Conservation (phyloP, 2,888 invertebrate species). For the Stenoptilia bipunctidactyla region DNA sequence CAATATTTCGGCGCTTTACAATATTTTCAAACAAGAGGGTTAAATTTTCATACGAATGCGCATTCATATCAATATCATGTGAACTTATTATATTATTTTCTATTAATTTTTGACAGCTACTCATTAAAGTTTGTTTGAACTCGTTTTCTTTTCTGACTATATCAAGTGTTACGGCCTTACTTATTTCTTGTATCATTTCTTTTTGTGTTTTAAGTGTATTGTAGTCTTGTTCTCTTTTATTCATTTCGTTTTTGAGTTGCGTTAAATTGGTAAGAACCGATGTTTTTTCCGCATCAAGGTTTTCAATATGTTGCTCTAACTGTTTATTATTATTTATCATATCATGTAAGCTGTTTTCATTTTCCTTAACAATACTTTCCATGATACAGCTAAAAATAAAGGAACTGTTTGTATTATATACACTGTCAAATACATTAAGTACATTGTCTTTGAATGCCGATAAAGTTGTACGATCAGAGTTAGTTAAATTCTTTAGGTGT, state of each 20-base stretch:
- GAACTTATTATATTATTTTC: slow-evolving; percentile 26
- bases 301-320: slow-evolving; percentile 26
- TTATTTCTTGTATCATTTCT: slow-evolving; percentile 43
- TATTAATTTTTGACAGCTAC: slow-evolving; percentile 29
- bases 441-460: slow-evolving; percentile 32
- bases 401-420: slow-evolving; percentile 30
- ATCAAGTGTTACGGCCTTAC: slow-evolving; percentile 44
- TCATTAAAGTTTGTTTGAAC: slow-evolving; percentile 26
- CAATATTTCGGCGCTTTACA: slow-evolving; percentile 16
- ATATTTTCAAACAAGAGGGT: slow-evolving; percentile 29
- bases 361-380: slow-evolving; percentile 24
- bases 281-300: slow-evolving; percentile 26
- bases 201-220: slow-evolving; percentile 37
- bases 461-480: slow-evolving; percentile 18
- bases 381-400: slow-evolving; percentile 32
- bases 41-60: slow-evolving; percentile 26
- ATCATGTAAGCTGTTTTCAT: slow-evolving; percentile 25
- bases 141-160: slow-evolving; percentile 40
- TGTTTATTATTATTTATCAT: slow-evolving; percentile 25
- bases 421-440: slow-evolving; percentile 32
- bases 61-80: slow-evolving; percentile 23
- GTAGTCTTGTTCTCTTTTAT: slow-evolving; percentile 38
- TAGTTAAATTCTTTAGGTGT: slow-evolving; percentile 15
- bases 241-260: slow-evolving; percentile 30
- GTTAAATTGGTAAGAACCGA: slow-evolving; percentile 29